Evolutionary conservation across 2,113 vertebrate species (phyloP).

Genomic region (Serilophus lunatus): DNA sequence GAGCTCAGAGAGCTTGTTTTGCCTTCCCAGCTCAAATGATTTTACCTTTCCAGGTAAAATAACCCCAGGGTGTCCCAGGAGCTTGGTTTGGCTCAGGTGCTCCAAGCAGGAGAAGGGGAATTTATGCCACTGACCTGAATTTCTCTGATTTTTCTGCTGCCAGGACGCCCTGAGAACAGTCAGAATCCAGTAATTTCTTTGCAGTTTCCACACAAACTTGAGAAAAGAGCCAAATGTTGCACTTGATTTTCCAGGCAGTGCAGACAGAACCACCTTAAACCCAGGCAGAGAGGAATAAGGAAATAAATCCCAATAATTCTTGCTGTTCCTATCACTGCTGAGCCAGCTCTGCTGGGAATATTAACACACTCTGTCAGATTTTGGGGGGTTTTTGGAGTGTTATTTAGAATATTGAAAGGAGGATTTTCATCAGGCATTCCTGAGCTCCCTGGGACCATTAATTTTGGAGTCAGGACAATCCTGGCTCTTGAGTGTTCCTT

Average conservation of each 20-base stretch:
- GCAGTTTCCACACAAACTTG: background rate
- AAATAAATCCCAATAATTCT: background rate
- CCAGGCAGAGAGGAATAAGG: background rate
- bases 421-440: background rate
- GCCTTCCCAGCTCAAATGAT: background rate
- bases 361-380: background rate
- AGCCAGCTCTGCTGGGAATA: background rate
- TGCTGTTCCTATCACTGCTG: background rate
- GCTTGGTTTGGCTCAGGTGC: background rate
- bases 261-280: background rate
- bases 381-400: background rate
- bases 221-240: background rate
- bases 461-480: background rate
- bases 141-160: background rate
- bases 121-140: background rate
- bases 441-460: background rate
- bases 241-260: background rate
- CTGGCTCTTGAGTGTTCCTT: background rate
- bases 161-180: background rate
- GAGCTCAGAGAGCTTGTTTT: background rate
- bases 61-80: background rate
- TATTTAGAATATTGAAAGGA: background rate
- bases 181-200: background rate
- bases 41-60: background rate
- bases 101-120: background rate